Base-by-base conservation (phyloP, 1,140 invertebrate species). In the Hyles euphorbiae region DNA sequence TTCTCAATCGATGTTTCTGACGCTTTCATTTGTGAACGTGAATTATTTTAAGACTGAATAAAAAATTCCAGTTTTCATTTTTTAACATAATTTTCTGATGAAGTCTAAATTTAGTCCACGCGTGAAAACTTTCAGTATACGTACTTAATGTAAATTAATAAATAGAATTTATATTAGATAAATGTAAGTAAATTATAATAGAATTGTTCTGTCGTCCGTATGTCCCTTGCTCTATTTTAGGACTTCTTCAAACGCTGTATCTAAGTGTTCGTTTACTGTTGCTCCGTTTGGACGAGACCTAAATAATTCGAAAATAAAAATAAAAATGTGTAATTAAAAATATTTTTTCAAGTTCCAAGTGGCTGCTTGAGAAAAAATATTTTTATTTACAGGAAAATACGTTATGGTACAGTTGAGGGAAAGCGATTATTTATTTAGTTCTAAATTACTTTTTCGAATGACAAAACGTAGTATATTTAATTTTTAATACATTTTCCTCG, bases 121-220 rank as follows among this genome's bases (percentile, higher is more conserved):
- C 68, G 83, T 87, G 79, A 84, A 83, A 82, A 81, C 70, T 83
- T 87, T 88, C 86, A 83, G 86, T 88, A 88, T 88, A 88, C 86
- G 86, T 88, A 88, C 86, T 88, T 88, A 88, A 86, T 88, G 81
- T 88, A 88, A 88, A 83, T 80, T 83, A 83, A 45, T 79, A 72
- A 44, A 54, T 85, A 87, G 81, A 87, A 84, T 85, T 84, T 88
- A 88, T 88, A 87, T 85, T 85, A 86, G 83, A 81, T 85, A 88
- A 88, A 77, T 78, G 46, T 86, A 87, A 84, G 83, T 83, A 87
- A 87, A 84, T 86, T 86, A 87, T 85, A 76, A 81, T 81, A 83
- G 70, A 69, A 70, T 71, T 63, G 65, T 86, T 81, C 84, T 86
- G 86, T 88, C 82, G 82, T 81, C 78, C 71, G 67, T 73, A 40